Conservation (phyloP, 2,797 vertebrate genomes). For the Microctenopoma stevenorrisi region DNA sequence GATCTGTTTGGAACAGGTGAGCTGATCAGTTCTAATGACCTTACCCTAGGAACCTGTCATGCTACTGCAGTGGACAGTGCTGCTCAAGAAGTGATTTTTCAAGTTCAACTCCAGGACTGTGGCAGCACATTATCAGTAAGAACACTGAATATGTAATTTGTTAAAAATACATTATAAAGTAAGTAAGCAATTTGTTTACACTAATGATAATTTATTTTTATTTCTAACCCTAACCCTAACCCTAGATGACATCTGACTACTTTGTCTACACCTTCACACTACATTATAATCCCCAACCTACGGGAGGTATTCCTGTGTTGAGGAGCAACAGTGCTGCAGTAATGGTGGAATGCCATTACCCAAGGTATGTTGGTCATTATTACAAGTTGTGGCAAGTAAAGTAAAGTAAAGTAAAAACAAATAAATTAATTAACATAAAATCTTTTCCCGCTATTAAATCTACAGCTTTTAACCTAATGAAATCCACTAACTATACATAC, state of each 20-base stretch:
- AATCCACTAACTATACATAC: neutral
- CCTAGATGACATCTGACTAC: conserved; percentile 58
- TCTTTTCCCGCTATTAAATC: neutral
- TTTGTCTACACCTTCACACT: conserved; percentile 74
- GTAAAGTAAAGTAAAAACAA: neutral
- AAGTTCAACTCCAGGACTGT: conserved; percentile 67
- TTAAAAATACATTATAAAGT: too few species aligned
- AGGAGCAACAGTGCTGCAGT: conserved; percentile 65
- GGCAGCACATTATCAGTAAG: conserved; percentile 64
- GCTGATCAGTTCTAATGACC: conserved; percentile 50
- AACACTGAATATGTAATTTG: neutral
- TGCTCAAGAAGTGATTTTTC: conserved; percentile 66
- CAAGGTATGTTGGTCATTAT: conserved; percentile 69
- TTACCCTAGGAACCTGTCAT: conserved; percentile 70
- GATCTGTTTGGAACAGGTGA: conserved; percentile 76
- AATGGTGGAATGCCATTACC: conserved; percentile 78
- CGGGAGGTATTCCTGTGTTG: conserved; percentile 45
- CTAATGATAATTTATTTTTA: too few species aligned
- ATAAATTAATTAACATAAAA: neutral
- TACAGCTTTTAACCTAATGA: neutral
- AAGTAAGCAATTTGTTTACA: too few species aligned
- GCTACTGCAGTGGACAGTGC: conserved; percentile 28
- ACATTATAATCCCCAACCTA: conserved; percentile 59
- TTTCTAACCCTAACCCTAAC: conserved; percentile 7
- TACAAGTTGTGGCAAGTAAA: neutral